Conservation (phyloP, 2,888 invertebrate species). For the Polyommatus icarus region DNA sequence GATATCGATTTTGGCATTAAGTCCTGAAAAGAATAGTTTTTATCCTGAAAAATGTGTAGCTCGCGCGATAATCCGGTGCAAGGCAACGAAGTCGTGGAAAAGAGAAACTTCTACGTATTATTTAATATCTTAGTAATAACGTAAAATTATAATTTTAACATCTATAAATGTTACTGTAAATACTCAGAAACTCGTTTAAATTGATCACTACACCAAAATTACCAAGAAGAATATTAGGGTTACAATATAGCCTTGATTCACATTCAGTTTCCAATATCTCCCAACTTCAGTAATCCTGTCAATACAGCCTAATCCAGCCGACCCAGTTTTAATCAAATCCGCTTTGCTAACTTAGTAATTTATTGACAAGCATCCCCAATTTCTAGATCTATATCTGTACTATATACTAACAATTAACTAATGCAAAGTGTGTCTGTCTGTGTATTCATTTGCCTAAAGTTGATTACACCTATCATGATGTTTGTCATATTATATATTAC, state of each 20-base stretch:
- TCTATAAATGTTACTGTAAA: background rate
- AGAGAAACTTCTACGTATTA: too few species aligned
- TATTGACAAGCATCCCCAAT: conserved; percentile 3
- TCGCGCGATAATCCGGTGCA: too few species aligned
- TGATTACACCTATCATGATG: too few species aligned
- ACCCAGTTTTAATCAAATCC: conserved; percentile 19
- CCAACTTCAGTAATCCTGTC: conserved; percentile 23
- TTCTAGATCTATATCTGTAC: background rate
- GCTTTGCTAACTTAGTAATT: conserved; percentile 3
- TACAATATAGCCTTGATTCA: background rate
- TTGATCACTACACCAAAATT: background rate
- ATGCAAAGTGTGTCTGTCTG: too few species aligned
- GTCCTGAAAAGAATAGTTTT: too few species aligned
- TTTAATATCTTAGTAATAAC: too few species aligned
- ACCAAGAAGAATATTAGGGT: background rate
- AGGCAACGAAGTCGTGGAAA: too few species aligned
- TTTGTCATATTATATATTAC: too few species aligned
- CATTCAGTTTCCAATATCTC: background rate
- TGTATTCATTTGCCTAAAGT: too few species aligned
- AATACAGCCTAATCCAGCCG: conserved; percentile 15
- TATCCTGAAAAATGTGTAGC: too few species aligned
- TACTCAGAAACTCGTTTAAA: background rate
- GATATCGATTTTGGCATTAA: too few species aligned
- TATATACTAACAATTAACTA: background rate
- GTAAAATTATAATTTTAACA: too few species aligned